Evolutionary conservation across 2,113 vertebrate species (phyloP).

Genomic region (Murina feae): DNA sequence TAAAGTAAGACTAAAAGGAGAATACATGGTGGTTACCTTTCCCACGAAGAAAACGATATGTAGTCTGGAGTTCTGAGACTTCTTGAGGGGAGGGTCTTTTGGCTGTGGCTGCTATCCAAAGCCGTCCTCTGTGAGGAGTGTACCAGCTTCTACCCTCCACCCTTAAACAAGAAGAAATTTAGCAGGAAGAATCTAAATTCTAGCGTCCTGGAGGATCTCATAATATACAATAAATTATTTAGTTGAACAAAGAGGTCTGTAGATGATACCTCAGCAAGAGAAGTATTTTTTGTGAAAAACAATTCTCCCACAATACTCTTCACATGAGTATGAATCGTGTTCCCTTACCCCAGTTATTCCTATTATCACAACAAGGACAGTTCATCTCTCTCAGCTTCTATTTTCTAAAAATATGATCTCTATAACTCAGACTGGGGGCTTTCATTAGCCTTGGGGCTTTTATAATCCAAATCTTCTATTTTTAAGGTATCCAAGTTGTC

Average conservation of each 20-base stretch:
- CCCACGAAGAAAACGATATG: slow-evolving; percentile 84
- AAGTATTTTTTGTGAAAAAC: not conserved
- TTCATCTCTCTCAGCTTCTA: not conserved
- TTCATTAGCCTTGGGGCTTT: not conserved
- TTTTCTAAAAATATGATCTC: not conserved
- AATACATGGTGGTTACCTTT: slow-evolving; percentile 80
- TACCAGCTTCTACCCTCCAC: slow-evolving; percentile 98
- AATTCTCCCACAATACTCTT: not conserved
- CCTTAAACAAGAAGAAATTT: slow-evolving; percentile 77
- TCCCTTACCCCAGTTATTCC: not conserved
- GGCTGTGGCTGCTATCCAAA: slow-evolving; percentile 96
- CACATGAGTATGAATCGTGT: not conserved
- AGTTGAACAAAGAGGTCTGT: not conserved
- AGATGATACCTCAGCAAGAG: not conserved
- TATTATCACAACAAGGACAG: not conserved
- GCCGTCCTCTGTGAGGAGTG: slow-evolving; percentile 91
- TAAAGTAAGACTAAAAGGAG: not conserved
- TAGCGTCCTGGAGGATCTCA: not conserved
- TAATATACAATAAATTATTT: slow-evolving; percentile 10
- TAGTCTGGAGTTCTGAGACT: slow-evolving; percentile 88
- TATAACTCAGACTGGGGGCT: not conserved
- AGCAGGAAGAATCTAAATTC: slow-evolving; percentile 46
- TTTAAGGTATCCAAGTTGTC: slow-evolving; percentile 7
- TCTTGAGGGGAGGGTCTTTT: slow-evolving; percentile 92
- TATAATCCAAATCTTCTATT: not conserved